Conservation (phyloP, 1,140 invertebrate genomes). For the Euschistus heros region DNA sequence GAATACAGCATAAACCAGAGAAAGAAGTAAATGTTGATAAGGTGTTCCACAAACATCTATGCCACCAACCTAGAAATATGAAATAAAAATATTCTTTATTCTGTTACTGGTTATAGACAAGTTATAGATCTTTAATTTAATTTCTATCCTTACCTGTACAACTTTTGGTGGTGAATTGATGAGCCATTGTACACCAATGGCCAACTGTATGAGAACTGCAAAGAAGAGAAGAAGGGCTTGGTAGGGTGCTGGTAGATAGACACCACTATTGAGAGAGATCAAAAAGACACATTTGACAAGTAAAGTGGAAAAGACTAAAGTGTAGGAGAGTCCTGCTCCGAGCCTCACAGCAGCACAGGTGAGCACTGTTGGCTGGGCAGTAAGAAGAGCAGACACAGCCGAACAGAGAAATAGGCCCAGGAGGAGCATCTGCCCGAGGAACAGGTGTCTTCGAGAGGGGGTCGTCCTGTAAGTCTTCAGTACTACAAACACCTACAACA, state of each 20-base stretch:
- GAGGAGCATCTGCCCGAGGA: conserved; percentile 81
- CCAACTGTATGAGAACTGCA: conserved; percentile 77
- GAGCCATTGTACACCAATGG: conserved; percentile 79
- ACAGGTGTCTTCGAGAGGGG: conserved; percentile 72
- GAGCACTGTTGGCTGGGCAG: conserved; percentile 63
- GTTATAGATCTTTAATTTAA: background rate
- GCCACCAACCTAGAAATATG: conserved; percentile 26
- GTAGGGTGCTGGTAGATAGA: conserved; percentile 87
- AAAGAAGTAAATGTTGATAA: conserved; percentile 59
- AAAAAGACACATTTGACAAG: conserved; percentile 90
- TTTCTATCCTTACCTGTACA: conserved; percentile 36
- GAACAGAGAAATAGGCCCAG: conserved; percentile 77
- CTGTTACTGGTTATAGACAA: background rate
- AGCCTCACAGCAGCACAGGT: conserved; percentile 76
- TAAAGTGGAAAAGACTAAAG: conserved; percentile 81
- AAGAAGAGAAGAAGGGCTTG: conserved; percentile 78
- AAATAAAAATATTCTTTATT: background rate
- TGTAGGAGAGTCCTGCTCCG: conserved; percentile 73
- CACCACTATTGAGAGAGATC: conserved; percentile 78
- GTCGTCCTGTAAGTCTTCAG: conserved; percentile 56
- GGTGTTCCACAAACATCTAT: conserved; percentile 46
- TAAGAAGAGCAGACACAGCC: conserved; percentile 64
- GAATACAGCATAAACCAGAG: conserved; percentile 70
- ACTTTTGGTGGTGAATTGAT: conserved; percentile 54
- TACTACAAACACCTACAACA: conserved; percentile 31